phyloP scores from a whole-genome alignment of 2,797 vertebrate species.

The Pyrocephalus nanus region DNA sequence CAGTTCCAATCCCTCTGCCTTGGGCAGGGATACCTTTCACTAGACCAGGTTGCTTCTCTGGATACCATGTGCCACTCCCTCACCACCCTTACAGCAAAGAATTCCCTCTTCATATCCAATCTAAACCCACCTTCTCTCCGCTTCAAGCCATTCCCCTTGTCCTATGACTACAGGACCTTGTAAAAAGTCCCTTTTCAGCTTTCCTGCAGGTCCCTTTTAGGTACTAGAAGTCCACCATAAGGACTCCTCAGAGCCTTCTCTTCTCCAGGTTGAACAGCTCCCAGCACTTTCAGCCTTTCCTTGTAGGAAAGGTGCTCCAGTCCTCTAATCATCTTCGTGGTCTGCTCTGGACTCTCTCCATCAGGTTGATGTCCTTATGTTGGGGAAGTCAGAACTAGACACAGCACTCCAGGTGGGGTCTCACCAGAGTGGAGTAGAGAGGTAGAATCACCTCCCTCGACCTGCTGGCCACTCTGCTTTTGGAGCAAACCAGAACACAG shows the following conservation, averaged over 20 bases:
- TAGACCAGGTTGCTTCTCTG: background rate
- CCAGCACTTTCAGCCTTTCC: background rate
- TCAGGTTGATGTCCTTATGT: fast-evolving
- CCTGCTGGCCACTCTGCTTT: background rate
- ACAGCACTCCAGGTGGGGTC: background rate
- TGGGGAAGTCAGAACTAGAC: background rate
- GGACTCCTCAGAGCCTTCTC: background rate
- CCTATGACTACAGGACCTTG: background rate
- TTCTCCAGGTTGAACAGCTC: background rate
- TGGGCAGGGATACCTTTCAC: background rate
- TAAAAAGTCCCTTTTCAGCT: background rate
- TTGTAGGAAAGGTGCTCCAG: background rate
- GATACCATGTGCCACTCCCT: background rate
- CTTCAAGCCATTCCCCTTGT: background rate
- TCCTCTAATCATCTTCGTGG: fast-evolving
- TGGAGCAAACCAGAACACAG: fast-evolving
- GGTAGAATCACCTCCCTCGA: background rate
- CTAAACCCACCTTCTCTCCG: background rate
- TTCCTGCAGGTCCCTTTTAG: background rate
- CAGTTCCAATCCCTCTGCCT: background rate
- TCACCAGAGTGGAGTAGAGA: background rate
- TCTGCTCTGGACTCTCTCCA: background rate
- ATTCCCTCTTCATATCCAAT: background rate
- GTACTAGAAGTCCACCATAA: background rate
- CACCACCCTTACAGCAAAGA: background rate